Evolutionary conservation across 2,797 vertebrate genomes (phyloP).

Genomic region (Pelochelys cantorii): DNA sequence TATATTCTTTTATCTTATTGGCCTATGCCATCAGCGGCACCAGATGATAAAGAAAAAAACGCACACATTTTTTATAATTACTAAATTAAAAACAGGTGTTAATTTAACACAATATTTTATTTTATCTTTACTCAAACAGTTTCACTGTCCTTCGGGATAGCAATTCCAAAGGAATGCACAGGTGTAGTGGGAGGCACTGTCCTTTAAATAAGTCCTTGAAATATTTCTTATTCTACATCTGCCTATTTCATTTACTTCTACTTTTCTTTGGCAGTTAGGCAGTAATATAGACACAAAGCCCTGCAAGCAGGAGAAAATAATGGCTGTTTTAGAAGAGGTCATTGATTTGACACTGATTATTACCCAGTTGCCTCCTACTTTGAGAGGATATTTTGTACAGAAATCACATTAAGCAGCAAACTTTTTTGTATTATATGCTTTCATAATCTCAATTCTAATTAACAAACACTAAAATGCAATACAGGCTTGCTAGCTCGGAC

Average conservation of each 20-base stretch:
- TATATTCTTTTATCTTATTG: background rate
- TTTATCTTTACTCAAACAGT: background rate
- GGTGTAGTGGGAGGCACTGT: background rate
- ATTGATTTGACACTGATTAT: background rate
- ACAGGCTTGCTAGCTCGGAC: background rate
- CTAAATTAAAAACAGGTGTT: background rate
- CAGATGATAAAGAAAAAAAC: background rate
- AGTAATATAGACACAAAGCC: background rate
- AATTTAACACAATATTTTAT: background rate
- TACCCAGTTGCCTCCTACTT: slow-evolving; percentile 46
- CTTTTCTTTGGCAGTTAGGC: background rate
- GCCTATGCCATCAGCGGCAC: background rate
- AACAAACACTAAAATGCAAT: slow-evolving; percentile 29
- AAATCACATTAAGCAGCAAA: background rate
- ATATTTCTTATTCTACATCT: background rate
- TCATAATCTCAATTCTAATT: background rate
- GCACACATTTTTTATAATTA: background rate
- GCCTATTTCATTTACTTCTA: background rate
- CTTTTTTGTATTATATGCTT: background rate
- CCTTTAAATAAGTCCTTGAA: background rate
- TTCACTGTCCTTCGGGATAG: background rate
- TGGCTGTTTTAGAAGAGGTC: background rate
- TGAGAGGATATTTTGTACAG: slow-evolving; percentile 19
- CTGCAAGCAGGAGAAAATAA: background rate
- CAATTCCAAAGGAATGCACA: background rate